A percentile compares a stretch with the other conserved stretches of the same genome.
Conservation (phyloP, 2,113 vertebrate genomes). For the Oplegnathus fasciatus region DNA sequence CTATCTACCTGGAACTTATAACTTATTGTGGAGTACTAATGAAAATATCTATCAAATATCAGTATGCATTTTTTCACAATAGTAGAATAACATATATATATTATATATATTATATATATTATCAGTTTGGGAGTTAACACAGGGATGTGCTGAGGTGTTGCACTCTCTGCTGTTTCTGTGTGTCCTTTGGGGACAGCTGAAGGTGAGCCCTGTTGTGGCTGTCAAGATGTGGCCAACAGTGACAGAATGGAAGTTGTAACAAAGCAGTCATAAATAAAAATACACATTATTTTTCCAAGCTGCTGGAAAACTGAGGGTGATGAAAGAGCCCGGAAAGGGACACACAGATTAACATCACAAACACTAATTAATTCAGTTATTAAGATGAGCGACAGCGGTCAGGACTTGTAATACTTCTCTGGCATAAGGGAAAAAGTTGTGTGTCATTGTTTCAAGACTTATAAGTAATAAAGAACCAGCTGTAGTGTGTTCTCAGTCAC, state of each 20-base stretch:
- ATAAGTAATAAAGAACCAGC: conserved; percentile 49
- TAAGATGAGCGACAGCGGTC: neutral
- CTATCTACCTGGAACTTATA: neutral
- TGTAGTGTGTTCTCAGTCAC: conserved; percentile 57
- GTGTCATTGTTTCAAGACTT: conserved; percentile 50
- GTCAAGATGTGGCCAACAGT: neutral
- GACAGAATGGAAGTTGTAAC: conserved; percentile 6
- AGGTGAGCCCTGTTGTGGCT: conserved; percentile 4
- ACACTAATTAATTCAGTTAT: conserved; percentile 7
- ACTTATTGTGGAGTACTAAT: neutral
- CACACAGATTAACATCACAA: neutral
- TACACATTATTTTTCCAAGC: conserved; percentile 3
- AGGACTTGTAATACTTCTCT: neutral
- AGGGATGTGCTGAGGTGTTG: neutral
- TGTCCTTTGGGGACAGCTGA: neutral
- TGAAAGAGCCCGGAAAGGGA: neutral
- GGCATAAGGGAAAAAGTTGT: conserved; percentile 34
- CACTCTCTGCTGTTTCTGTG: neutral
- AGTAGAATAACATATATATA: neutral
- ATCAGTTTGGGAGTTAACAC: neutral
- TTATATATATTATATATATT: neutral
- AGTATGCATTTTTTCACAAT: neutral
- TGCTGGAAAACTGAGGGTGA: neutral
- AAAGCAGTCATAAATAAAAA: conserved; percentile 20
- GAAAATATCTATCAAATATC: neutral